Percentiles rank a stretch among this genome's conserved stretches.
Conservation (phyloP, 2,797 vertebrate species). For the Macrochelys suwanniensis region DNA sequence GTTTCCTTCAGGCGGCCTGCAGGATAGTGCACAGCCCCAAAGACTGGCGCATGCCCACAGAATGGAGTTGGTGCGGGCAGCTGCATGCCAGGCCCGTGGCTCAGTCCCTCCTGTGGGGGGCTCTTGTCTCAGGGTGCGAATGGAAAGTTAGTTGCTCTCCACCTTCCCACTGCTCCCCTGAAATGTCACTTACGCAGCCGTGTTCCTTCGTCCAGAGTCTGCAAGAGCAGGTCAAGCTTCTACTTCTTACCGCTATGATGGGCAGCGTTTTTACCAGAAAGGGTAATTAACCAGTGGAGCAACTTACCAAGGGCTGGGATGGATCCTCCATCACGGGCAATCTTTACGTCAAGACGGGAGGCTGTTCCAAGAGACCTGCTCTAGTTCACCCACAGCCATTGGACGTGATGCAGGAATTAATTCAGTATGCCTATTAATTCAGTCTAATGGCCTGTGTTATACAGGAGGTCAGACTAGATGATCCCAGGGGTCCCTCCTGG, state of each 20-base stretch:
- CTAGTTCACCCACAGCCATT: not conserved
- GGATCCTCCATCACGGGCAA: not conserved
- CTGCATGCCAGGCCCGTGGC: not conserved
- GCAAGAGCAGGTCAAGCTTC: not conserved
- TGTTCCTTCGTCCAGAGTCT: not conserved
- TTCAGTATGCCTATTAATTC: not conserved
- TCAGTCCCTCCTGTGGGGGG: not conserved
- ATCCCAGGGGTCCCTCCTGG: not conserved
- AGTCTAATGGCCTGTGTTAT: not conserved
- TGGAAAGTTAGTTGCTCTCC: not conserved
- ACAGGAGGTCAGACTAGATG: not conserved
- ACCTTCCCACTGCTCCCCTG: no score
- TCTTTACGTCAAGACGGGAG: not conserved
- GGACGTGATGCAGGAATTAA: not conserved
- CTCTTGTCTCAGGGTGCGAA: not conserved
- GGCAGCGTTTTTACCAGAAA: not conserved
- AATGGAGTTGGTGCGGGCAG: not conserved
- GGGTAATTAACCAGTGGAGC: not conserved
- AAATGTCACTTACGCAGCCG: not conserved
- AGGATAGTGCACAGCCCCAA: not conserved
- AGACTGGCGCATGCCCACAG: not conserved
- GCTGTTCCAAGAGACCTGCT: not conserved
- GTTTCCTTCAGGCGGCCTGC: not conserved
- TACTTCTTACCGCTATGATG: not conserved
- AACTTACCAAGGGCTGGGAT: not conserved